Conservation (phyloP, 2,888 invertebrate species). For the Pterostichus madidus region DNA sequence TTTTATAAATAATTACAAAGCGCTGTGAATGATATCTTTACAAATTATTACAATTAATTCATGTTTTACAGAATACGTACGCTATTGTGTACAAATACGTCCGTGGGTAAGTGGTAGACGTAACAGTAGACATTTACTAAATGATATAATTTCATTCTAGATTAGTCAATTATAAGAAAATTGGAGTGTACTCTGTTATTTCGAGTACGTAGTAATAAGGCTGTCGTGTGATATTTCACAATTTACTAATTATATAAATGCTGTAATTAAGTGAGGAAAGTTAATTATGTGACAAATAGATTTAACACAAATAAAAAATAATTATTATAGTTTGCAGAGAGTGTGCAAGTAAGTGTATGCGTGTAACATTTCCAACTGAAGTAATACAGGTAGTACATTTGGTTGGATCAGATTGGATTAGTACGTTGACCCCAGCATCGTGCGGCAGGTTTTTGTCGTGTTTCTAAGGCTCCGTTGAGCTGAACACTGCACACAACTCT, state of each 20-base stretch:
- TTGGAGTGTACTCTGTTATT: not conserved
- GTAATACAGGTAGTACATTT: slow-evolving; percentile 63
- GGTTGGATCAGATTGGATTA: slow-evolving; percentile 56
- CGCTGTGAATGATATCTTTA: not conserved
- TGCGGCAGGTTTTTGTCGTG: slow-evolving; percentile 62
- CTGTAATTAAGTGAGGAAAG: slow-evolving; percentile 10
- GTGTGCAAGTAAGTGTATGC: slow-evolving; percentile 24
- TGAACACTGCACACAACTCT: slow-evolving; percentile 24
- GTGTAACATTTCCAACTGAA: slow-evolving; percentile 57
- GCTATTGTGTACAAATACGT: slow-evolving; percentile 27
- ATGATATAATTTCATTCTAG: not conserved
- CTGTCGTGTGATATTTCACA: slow-evolving; percentile 10
- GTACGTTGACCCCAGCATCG: slow-evolving; percentile 60
- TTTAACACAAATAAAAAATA: not conserved
- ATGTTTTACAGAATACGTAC: slow-evolving; percentile 19
- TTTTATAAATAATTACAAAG: slow-evolving; percentile 24
- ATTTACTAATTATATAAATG: slow-evolving; percentile 40
- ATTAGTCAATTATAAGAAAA: slow-evolving; percentile 9
- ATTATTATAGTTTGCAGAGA: slow-evolving; percentile 35
- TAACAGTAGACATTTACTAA: not conserved
- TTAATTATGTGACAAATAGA: slow-evolving; percentile 34
- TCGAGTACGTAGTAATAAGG: slow-evolving; percentile 9
- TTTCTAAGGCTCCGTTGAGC: slow-evolving; percentile 60
- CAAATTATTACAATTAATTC: slow-evolving; percentile 28
- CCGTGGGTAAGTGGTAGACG: not conserved